Percentiles rank a stretch among this genome's conserved stretches.
These are phyloP conservation scores for Tetragonula carbonaria DNA, from an alignment of 2,888 invertebrate species.

Conservation along the genomic window DNA sequence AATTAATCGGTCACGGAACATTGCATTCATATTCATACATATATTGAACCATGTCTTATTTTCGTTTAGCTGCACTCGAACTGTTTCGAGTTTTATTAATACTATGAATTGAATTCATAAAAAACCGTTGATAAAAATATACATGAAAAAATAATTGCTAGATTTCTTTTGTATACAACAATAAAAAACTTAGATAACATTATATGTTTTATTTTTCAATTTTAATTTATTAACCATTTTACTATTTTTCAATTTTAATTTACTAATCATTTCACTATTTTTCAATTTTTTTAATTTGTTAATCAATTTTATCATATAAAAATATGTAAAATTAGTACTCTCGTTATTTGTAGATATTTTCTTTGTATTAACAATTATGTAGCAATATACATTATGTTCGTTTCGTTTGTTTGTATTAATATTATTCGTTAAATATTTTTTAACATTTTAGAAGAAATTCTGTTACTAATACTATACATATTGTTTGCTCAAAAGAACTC, in stretches of 20 bases:
- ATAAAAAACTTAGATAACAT: conserved; percentile 8
- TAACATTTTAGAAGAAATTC: background rate
- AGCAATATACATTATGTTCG: conserved; percentile 6
- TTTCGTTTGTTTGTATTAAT: background rate
- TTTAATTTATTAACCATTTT: background rate
- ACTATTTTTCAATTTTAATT: background rate
- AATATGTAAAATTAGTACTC: conserved; percentile 40
- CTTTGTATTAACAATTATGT: conserved; percentile 12
- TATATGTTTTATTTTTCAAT: conserved; percentile 9
- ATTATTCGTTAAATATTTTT: background rate
- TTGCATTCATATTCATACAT: background rate
- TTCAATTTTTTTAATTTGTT: background rate
- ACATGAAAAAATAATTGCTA: background rate
- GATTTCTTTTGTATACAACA: background rate
- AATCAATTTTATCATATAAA: conserved; percentile 33
- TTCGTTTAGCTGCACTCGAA: conserved; percentile 37
- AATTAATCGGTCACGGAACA: conserved; percentile 21
- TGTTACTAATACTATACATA: background rate
- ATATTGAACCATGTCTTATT: conserved; percentile 20
- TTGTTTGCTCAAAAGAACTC: background rate
- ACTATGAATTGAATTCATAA: conserved; percentile 5
- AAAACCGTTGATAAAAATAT: background rate
- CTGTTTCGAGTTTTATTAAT: background rate
- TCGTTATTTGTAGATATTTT: conserved; percentile 1
- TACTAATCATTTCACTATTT: background rate